Conservation (phyloP, 2,797 vertebrate species). For the Hippopotamyrus pictus region DNA sequence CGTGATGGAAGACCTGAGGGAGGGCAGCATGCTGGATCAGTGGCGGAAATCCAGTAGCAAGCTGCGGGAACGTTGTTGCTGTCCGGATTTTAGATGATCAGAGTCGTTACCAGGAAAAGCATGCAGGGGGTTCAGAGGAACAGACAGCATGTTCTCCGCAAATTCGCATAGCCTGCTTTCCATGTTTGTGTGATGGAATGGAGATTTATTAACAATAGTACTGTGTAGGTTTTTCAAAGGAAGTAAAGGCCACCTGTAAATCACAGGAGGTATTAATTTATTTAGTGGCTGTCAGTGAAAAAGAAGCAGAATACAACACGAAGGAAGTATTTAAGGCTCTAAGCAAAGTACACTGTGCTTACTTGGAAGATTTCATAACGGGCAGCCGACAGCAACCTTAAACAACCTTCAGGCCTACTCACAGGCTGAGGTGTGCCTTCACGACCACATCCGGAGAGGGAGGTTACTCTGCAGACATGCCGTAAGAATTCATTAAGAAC, state of each 20-base stretch:
- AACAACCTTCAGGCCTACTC: neutral
- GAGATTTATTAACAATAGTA: neutral
- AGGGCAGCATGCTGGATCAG: neutral
- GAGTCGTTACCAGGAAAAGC: neutral
- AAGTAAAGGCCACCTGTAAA: neutral
- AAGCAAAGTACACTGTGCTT: neutral
- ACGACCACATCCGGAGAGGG: neutral
- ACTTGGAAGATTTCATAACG: neutral
- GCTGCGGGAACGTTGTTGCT: neutral
- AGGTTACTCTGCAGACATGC: neutral
- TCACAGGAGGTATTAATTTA: neutral
- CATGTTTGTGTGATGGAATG: neutral
- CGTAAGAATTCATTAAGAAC: slow-evolving; percentile 4
- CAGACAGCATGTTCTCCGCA: neutral
- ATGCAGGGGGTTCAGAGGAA: too few relatives aligned
- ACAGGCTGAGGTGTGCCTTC: neutral
- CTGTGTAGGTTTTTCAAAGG: neutral
- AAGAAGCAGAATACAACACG: neutral
- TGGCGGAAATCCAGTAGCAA: neutral
- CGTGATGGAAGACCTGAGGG: neutral
- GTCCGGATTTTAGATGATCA: neutral
- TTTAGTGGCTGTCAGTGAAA: neutral
- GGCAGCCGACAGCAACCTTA: neutral
- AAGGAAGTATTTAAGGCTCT: neutral
- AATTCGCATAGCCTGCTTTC: neutral